Conservation (phyloP, 2,113 vertebrate species). For the Scopus umbretta region DNA sequence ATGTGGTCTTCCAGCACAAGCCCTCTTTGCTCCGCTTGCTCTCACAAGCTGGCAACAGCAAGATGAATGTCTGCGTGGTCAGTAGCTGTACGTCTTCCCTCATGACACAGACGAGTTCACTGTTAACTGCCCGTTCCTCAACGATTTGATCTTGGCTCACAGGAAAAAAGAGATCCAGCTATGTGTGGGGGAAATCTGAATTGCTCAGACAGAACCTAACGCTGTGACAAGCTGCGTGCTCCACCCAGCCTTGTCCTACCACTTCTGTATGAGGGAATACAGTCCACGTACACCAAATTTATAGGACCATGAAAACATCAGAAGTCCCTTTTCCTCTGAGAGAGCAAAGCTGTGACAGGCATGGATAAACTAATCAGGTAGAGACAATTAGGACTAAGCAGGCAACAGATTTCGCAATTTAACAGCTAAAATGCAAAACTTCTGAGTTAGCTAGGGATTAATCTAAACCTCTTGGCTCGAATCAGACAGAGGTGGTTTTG, state of each 20-base stretch:
- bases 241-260: neutral
- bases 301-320: neutral
- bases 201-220: neutral
- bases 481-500: neutral
- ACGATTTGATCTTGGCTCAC: neutral
- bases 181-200: neutral
- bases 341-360: neutral
- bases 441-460: neutral
- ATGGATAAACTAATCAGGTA: neutral
- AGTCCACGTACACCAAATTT: neutral
- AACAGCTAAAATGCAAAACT: neutral
- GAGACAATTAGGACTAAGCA: neutral
- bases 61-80: neutral
- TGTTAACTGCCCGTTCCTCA: neutral
- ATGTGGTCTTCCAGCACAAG: neutral
- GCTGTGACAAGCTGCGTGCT: accelerated
- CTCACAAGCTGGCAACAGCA: neutral
- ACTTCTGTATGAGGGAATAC: accelerated
- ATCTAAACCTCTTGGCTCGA: neutral
- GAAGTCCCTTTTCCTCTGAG: neutral
- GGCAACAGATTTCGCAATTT: neutral
- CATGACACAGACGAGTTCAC: neutral
- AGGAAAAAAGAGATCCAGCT: neutral
- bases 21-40: neutral
- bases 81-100: neutral